Percentiles rank a stretch among this genome's conserved stretches.
These are phyloP conservation scores for Phasianus colchicus DNA, from an alignment of 2,113 vertebrate species.

Conservation along the genomic window DNA sequence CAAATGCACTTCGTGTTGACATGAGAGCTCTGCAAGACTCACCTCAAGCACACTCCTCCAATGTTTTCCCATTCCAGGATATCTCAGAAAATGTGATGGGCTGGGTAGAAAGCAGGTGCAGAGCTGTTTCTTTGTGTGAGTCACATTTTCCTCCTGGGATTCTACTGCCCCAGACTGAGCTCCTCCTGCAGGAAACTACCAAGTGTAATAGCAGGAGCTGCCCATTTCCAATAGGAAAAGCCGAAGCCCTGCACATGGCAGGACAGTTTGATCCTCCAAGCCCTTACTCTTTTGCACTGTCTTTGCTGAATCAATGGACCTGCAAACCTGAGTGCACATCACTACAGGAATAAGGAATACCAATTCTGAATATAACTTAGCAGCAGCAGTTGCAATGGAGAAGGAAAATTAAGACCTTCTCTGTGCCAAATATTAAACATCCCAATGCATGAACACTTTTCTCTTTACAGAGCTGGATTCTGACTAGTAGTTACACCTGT, in stretches of 20 bases:
- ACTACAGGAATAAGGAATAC: slow-evolving; percentile 6
- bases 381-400: not conserved
- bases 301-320: not conserved
- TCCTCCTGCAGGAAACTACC: not conserved
- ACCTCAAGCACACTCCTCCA: not conserved
- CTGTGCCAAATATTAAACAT: slow-evolving; percentile 27
- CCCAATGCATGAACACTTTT: not conserved
- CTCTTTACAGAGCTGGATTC: slow-evolving; percentile 5
- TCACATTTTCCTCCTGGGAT: not conserved
- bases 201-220: not conserved
- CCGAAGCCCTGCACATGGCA: not conserved
- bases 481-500: slow-evolving; percentile 25
- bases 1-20: not conserved
- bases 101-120: not conserved
- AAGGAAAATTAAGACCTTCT: slow-evolving; percentile 12
- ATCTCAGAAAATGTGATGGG: not conserved
- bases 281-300: not conserved
- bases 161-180: not conserved
- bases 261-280: slow-evolving; percentile 4
- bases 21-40: not conserved
- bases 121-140: not conserved
- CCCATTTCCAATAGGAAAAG: not conserved
- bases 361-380: not conserved
- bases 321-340: not conserved
- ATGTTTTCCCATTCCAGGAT: not conserved